Evolutionary conservation across 2,113 vertebrate species (phyloP), one percentile per base, ranked within the genome.

Genomic region (Sinocyclocheilus grahami): DNA sequence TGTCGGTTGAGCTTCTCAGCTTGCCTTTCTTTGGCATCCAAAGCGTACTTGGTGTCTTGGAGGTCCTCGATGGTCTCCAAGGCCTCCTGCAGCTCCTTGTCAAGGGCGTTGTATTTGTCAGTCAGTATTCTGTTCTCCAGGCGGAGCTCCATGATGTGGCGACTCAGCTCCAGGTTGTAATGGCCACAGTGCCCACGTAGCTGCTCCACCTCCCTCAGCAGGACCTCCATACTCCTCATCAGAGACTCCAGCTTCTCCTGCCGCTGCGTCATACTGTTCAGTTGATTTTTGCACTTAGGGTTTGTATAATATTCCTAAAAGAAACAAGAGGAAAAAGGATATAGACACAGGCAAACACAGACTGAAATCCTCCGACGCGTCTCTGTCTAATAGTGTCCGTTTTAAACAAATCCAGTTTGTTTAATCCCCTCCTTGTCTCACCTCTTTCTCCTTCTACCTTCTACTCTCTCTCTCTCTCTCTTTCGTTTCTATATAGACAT

Each of bases 141-240:
- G 62, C 90, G 92, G 80, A 95, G 92, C 0, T 96, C 95, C 85
- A 89, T 88, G 2, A 95, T 90, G 5, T 95, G 90, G 7, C 86
- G 90, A 84, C 94, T 93, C 86, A 96, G 94, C 90, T 95, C 95
- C 3, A 94, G 91, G 0, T 93, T 95, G 91, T 96, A 96, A 87
- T 95, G 94, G 85, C 94, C 94, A 88, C 96, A 96, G 87, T 95
- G 92, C 87, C 91, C 91, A 91, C 96, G 94, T 60, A 97, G 91
- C 90, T 96, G 92, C 92, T 96, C 96, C 84, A 97, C 95, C 33
- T 97, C 96, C 4, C 92, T 93, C 86, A 97, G 90, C 92, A 97
- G 95, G 83, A 93, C 92, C 92, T 96, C 95, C 95, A 96, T 96
- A 92, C 94, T 95, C 87, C 94, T 96, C 88, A 96, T 95, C 87